Evolutionary conservation across 2,113 vertebrate species (phyloP).

Genomic region (Ameiurus melas): DNA sequence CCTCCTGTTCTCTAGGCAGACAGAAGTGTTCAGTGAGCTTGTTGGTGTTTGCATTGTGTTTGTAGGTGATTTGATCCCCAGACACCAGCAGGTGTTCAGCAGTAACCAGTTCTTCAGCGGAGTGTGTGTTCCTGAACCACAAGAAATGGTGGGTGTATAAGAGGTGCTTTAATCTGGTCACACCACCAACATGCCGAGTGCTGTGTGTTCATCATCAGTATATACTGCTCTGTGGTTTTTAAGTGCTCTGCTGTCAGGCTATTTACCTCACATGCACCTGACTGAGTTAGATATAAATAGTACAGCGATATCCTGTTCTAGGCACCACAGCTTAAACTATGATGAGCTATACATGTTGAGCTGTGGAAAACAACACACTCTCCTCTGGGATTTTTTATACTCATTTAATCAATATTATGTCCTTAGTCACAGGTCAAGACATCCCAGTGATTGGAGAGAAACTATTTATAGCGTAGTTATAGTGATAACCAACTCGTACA

Average conservation of each 20-base stretch:
- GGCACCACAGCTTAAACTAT: background rate
- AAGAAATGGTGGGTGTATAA: slow-evolving; percentile 79
- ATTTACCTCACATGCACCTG: background rate
- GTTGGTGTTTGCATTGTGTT: slow-evolving; percentile 44
- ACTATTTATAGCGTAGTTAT: slow-evolving; percentile 11
- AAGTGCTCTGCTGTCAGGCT: background rate
- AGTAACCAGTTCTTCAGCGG: slow-evolving; percentile 95
- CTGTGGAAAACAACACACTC: slow-evolving; percentile 5
- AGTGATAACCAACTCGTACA: background rate
- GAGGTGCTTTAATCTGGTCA: background rate
- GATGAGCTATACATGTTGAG: background rate
- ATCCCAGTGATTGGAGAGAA: background rate
- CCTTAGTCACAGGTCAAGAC: slow-evolving; percentile 12
- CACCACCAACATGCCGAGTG: background rate
- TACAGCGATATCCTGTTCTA: background rate
- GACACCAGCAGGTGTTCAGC: slow-evolving; percentile 95
- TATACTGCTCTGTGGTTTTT: background rate
- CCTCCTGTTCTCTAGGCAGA: background rate
- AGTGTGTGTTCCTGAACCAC: slow-evolving; percentile 88
- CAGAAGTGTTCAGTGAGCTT: background rate
- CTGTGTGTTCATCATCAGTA: no score
- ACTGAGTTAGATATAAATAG: slow-evolving; percentile 10
- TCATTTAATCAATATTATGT: background rate
- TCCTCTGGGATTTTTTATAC: slow-evolving; percentile 17
- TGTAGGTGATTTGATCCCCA: slow-evolving; percentile 90